Evolutionary conservation across 2,888 invertebrate species (phyloP), one percentile per base, ranked within the genome.

Genomic region (Drosophila diplacantha): DNA sequence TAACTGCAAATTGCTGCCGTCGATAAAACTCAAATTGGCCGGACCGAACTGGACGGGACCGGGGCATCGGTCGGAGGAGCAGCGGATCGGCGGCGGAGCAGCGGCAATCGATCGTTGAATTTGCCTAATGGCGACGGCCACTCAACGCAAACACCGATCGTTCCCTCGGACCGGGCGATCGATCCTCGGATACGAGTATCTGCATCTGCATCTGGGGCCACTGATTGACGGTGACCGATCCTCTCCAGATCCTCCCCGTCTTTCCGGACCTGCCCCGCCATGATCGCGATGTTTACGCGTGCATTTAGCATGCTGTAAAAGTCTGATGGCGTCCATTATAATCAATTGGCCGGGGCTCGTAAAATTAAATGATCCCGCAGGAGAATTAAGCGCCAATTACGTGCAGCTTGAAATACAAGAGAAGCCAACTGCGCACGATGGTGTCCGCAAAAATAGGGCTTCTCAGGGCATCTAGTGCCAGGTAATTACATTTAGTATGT

Each of bases 381-480:
- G 85, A 86, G 85, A 87, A 87, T 87, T 87, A 87, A 87, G 86
- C 86, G 84, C 87, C 87, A 87, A 87, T 87, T 87, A 87, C 85
- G 85, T 80, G 79, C 58, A 58, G 70, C 44, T 62, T 64, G 77
- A 58, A 69, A 62, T 72, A 74, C 50, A 44, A 59, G 37, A 55
- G 47, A 57, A 41, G 50, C 32, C 55, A 51, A 63, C 51, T 43
- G 62, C n/a, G 24, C 9, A 59, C 58, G 12, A n/a, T 38, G 12
- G 37, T 4, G 58, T 37, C 31, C 37, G 24, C 11, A 20, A 32
- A 24, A 24, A n/a, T 44, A 55, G 22, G 11, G 14, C 14, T 31
- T 14, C 8, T 44, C 7, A 1, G 16, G 18, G 16, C 16, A 12
- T 12, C 26, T 6, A 16, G n/a, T 5, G n/a, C n/a, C 24, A 6